Base-by-base conservation (phyloP, 1,140 invertebrate genomes). In the Linepithema humile region DNA sequence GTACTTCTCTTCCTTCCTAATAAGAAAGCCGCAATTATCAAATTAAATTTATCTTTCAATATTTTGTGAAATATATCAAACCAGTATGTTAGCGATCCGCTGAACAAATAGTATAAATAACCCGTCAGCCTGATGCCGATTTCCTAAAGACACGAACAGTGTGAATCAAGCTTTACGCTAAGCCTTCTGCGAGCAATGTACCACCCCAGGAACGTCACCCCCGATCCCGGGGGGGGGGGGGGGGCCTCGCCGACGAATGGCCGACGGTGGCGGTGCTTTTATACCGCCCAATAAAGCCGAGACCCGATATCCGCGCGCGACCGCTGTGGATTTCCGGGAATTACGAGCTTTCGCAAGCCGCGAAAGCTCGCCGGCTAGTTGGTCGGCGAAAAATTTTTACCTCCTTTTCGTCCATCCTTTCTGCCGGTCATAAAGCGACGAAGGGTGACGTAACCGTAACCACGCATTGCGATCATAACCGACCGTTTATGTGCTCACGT, bases 401-500 rank as follows among this genome's bases (percentile, higher is more conserved):
- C 26, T 12, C 20, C 35, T 6, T 43, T 12, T 17, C 12, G 12
- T 48, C 50, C 15, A 1, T 40, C 9, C 26, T 26, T 65, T 9
- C n/a, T 23, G 35, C 12, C 57, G 12, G 29, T 75, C 26, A 48
- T 75, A 75, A 74, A 20, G n/a, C 38, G 38, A 55, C 35, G 12
- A 40, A 35, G 74, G 32, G 15, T 38, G 60, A 83, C 77, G 60
- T 64, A 80, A 84, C 69, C 67, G 57, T 80, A 82, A 74, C 53
- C 72, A 59, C 50, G 82, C 73, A 40, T 80, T 40, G 57, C 70
- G n/a, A 74, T 65, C 60, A 65, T 65, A 77, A 78, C 74, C 75
- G 48, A 43, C 45, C 86, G 72, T 88, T 88, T 83, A 83, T 74
- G n/a, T n/a, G 53, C 60, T 83, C 86, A 57, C 65, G 23, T 78